phyloP scores from a whole-genome alignment of 2,797 vertebrate species.

The Oophaga sylvatica region DNA sequence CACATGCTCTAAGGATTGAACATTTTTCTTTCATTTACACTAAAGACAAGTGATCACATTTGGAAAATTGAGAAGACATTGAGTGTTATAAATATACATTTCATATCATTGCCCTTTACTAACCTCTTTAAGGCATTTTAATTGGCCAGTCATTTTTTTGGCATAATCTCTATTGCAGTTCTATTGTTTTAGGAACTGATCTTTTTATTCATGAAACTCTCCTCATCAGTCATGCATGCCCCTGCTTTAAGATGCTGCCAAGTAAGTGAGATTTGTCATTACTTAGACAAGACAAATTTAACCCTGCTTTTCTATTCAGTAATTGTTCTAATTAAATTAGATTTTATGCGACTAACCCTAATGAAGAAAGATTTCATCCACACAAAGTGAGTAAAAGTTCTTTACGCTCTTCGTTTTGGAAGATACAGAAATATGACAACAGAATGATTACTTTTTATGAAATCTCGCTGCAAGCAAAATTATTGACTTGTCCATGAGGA shows the following conservation, averaged over 20 bases:
- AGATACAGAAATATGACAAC: background rate
- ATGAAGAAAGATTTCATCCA: background rate
- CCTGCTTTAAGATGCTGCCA: slow-evolving; percentile 6
- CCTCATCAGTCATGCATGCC: background rate
- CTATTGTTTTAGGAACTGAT: background rate
- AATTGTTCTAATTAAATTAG: slow-evolving; percentile 24
- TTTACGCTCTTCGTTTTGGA: background rate
- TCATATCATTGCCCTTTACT: background rate
- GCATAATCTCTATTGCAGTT: background rate
- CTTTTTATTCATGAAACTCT: background rate
- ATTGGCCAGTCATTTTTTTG: background rate
- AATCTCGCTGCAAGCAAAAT: background rate
- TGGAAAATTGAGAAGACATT: background rate
- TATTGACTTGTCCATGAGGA: background rate
- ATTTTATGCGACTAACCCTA: background rate
- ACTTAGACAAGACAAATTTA: slow-evolving; percentile 7
- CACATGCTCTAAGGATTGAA: too few species aligned
- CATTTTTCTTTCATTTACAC: too few species aligned
- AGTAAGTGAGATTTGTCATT: background rate
- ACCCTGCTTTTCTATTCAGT: slow-evolving; percentile 12
- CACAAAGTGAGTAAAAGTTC: background rate
- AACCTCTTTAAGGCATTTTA: background rate
- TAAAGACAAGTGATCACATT: too few species aligned
- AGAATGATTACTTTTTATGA: background rate
- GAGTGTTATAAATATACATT: background rate